phyloP scores from a whole-genome alignment of 2,888 invertebrate genomes.

The Eurytoma californica region DNA sequence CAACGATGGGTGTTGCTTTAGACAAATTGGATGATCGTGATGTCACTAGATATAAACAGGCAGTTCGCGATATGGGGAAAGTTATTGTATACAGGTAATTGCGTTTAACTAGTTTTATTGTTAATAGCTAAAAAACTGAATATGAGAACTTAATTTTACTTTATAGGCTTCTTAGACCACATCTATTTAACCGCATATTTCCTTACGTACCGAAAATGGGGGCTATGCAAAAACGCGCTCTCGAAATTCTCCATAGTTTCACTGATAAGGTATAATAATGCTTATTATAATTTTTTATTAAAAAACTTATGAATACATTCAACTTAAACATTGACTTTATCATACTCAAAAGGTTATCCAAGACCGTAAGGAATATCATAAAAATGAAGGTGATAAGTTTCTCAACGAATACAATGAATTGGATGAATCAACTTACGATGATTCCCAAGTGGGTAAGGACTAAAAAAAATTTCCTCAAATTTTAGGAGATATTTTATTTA shows the following conservation, averaged over 20 bases:
- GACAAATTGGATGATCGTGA: constrained; percentile 68
- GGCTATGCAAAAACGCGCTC: constrained; percentile 73
- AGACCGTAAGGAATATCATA: constrained; percentile 55
- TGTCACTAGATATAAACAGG: constrained; percentile 77
- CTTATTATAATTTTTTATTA: background rate
- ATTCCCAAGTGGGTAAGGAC: background rate
- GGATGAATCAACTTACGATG: background rate
- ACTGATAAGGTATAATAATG: constrained; percentile 74
- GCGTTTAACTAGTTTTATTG: too few relatives aligned
- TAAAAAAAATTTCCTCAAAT: background rate
- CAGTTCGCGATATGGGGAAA: constrained; percentile 76
- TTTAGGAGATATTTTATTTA: background rate
- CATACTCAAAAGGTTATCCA: constrained; percentile 50
- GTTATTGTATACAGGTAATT: constrained; percentile 67
- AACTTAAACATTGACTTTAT: background rate
- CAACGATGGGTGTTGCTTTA: constrained; percentile 43
- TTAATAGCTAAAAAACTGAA: too few relatives aligned
- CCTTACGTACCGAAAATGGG: background rate
- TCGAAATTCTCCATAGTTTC: constrained; percentile 77
- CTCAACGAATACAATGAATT: constrained; percentile 35
- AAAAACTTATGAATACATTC: background rate
- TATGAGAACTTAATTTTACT: background rate
- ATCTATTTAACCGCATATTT: background rate
- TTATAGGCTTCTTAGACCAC: background rate
- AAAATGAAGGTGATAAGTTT: constrained; percentile 47